phyloP scores from a whole-genome alignment of 2,888 invertebrate species.

The Griposia aprilina region DNA sequence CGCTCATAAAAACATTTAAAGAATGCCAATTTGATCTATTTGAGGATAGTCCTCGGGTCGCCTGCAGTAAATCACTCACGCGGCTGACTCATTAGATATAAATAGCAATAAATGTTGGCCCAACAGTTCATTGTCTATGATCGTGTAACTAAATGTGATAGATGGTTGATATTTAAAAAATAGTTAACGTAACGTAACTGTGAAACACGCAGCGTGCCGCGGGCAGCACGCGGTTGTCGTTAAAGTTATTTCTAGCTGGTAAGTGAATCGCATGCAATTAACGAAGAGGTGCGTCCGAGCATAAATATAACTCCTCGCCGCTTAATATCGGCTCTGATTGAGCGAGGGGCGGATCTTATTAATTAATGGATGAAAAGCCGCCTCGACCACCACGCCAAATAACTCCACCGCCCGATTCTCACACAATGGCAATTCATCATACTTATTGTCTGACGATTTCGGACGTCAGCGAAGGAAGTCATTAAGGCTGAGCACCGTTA shows the following conservation, averaged over 20 bases:
- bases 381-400: constrained; percentile 83
- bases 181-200: constrained; percentile 64
- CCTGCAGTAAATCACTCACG: constrained; percentile 48
- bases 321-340: constrained; percentile 86
- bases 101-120: constrained; percentile 43
- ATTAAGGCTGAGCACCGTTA: constrained; percentile 82
- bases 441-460: constrained; percentile 88
- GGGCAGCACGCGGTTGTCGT: constrained; percentile 78
- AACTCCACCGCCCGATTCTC: constrained; percentile 83
- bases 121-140: constrained; percentile 51
- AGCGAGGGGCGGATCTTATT: constrained; percentile 87
- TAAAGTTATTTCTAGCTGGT: constrained; percentile 80
- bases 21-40: constrained; percentile 51
- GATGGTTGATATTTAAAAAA: constrained; percentile 65
- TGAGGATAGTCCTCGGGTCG: constrained; percentile 34
- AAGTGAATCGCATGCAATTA: constrained; percentile 87
- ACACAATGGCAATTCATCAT: constrained; percentile 88
- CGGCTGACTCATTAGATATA: constrained; percentile 55
- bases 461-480: constrained; percentile 88
- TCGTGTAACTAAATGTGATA: constrained; percentile 61
- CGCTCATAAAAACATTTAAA: constrained; percentile 53
- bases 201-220: constrained; percentile 66
- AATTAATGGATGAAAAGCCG: constrained; percentile 88
- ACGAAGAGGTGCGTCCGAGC: constrained; percentile 83
- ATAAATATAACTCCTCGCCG: constrained; percentile 84